Evolutionary conservation across 1,140 invertebrate species (phyloP), one percentile per base, ranked within the genome.

Genomic region (Leptonema lineaticorne): DNA sequence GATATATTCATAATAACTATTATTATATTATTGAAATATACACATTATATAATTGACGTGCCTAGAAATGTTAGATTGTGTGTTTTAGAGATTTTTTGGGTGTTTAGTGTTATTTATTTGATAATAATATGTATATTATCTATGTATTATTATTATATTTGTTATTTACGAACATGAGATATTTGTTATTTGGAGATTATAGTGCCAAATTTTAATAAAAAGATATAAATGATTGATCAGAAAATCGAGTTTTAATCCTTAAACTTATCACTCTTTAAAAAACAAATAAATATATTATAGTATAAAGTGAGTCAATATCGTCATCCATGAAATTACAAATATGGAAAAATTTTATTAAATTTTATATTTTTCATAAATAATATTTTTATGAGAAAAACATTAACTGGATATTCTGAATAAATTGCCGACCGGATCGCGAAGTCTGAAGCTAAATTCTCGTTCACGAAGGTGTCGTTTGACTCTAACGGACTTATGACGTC

Each of bases 171-270:
- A 64, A 24, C 20, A n/a, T 30, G 22, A 45, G 50, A 50, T 64
- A 29, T 50, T 64, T 64, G 28, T 45, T 64, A 50, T 50, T 30
- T 50, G 45, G 22, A 50, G 11, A 64, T 18, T 22, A 64, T 64
- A 64, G 62, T 64, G 62, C 62, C 62, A 64, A 64, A 64, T 64
- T 64, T 64, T 64, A 64, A 64, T 64, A 64, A 64, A 64, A 24
- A 22, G 26, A 45, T 45, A n/a, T 2, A 45, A 45, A 45, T 16
- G 16, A 45, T n/a, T 45, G 11, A n/a, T 45, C 30, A 33, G 5
- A 6, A 33, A 33, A 33, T 11, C 30, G 11, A 14, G 11, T 9
- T n/a, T 45, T 6, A 45, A n/a, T 33, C 11, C 30, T 33, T 33
- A 33, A 33, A 33, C 30, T 33, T 33, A 33, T n/a, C n/a, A n/a